Evolutionary conservation across 1,140 invertebrate species (phyloP).

Genomic region (Listronotus oregonensis): DNA sequence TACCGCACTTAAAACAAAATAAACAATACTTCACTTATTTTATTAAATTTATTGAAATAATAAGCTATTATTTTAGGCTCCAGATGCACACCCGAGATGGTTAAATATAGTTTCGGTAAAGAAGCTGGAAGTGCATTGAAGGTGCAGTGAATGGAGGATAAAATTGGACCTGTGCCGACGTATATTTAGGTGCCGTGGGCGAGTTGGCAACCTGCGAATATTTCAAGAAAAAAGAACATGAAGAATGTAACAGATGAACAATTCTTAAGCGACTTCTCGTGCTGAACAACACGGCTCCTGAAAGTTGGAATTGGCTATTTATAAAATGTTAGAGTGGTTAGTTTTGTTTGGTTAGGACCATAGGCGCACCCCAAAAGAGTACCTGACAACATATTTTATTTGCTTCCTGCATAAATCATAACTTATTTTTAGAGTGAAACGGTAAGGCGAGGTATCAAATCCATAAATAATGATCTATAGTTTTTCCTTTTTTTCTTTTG

Average conservation of each 20-base stretch:
- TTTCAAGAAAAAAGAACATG: slow-evolving; percentile 49
- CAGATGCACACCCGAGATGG: slow-evolving; percentile 1
- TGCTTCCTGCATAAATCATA: no score
- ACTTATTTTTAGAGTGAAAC: no score
- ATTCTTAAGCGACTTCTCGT: slow-evolving; percentile 44
- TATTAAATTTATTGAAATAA: no score
- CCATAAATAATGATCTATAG: no score
- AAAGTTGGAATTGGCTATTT: slow-evolving; percentile 25
- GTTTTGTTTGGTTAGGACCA: slow-evolving; percentile 3
- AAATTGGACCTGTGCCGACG: slow-evolving; percentile 54
- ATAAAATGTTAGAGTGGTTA: slow-evolving; percentile 29
- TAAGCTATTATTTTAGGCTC: not conserved
- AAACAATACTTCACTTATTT: no score
- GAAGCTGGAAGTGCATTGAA: slow-evolving; percentile 34
- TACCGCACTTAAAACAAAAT: no score
- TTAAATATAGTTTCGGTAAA: slow-evolving; percentile 15
- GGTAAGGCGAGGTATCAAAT: no score
- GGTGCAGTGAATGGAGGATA: slow-evolving; percentile 55
- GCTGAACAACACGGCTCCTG: slow-evolving; percentile 32
- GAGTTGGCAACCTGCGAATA: slow-evolving; percentile 56
- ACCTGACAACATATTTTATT: not conserved
- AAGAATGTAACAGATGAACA: slow-evolving; percentile 55
- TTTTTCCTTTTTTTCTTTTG: no score
- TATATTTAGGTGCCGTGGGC: slow-evolving; percentile 57
- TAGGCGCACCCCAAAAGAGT: not conserved